Percentiles rank a stretch among this genome's conserved stretches.
Evolutionary conservation across 2,797 vertebrate species (phyloP).

Genomic region (Danio aesculapii): DNA sequence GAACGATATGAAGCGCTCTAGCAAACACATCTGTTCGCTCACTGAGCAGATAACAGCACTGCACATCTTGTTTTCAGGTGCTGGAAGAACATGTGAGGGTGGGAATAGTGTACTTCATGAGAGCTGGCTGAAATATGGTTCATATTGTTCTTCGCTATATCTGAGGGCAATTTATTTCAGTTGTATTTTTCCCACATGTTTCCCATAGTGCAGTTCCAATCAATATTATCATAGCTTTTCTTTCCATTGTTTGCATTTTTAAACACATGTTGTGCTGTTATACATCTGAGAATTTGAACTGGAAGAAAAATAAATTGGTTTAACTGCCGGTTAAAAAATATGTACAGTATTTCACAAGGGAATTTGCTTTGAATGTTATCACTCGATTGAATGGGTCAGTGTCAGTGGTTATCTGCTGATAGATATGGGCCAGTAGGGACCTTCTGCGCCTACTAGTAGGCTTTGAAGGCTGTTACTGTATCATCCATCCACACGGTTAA

Average conservation of each 20-base stretch:
- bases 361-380: not conserved
- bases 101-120: constrained; percentile 26
- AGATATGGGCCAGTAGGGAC: too few relatives aligned
- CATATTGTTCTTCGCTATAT: constrained; percentile 6
- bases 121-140: constrained; percentile 9
- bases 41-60: constrained; percentile 39
- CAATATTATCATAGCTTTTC: constrained; percentile 24
- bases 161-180: not conserved
- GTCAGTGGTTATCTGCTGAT: too few relatives aligned
- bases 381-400: too few relatives aligned
- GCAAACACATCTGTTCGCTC: constrained; percentile 38
- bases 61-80: constrained; percentile 47
- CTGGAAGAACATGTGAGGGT: constrained; percentile 37
- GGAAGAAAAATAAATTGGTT: not conserved
- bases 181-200: constrained; percentile 9
- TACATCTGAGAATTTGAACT: not conserved
- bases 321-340: not conserved
- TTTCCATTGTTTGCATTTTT: constrained; percentile 18
- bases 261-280: not conserved
- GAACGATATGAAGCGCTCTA: constrained; percentile 27
- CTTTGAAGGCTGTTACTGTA: too few relatives aligned
- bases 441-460: too few relatives aligned
- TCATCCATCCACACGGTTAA: too few relatives aligned
- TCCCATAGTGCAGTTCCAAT: constrained; percentile 9
- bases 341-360: not conserved